A percentile compares a stretch with the other conserved stretches of the same genome.
Evolutionary conservation across 2,888 invertebrate genomes (phyloP).

Genomic region (Lymantria monacha): DNA sequence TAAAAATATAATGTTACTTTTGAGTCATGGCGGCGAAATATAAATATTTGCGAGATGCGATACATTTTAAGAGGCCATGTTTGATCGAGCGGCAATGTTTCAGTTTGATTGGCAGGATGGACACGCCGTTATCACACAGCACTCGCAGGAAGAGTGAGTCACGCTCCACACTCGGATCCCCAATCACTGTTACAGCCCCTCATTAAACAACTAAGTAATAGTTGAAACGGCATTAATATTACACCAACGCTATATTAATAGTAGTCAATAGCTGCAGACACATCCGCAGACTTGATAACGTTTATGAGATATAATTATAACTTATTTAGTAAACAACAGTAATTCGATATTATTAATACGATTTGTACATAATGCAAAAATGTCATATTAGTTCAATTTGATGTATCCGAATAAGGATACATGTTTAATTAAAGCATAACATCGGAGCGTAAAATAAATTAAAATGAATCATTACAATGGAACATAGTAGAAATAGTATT

Average conservation of each 20-base stretch:
- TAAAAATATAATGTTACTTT: slow-evolving; percentile 58
- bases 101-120: slow-evolving; percentile 76
- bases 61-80: slow-evolving; percentile 55
- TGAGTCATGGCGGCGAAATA: slow-evolving; percentile 57
- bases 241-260: slow-evolving; percentile 18
- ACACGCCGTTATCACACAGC: slow-evolving; percentile 67
- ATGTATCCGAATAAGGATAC: slow-evolving; percentile 31
- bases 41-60: slow-evolving; percentile 51
- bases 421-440: slow-evolving; percentile 32
- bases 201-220: slow-evolving; percentile 45
- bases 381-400: slow-evolving; percentile 3
- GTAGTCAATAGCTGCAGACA: slow-evolving; percentile 8
- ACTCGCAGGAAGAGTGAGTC: slow-evolving; percentile 76
- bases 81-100: slow-evolving; percentile 57
- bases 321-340: not conserved
- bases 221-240: slow-evolving; percentile 33
- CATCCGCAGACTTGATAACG: slow-evolving; percentile 8
- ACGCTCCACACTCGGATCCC: slow-evolving; percentile 56
- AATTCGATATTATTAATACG: not conserved
- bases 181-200: slow-evolving; percentile 60
- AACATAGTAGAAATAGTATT: slow-evolving; percentile 46
- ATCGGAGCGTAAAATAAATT: slow-evolving; percentile 33
- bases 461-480: slow-evolving; percentile 46
- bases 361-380: slow-evolving; percentile 8
- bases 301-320: not conserved